Conservation (phyloP, 2,888 invertebrate species). For the Cheilosia urbana region DNA sequence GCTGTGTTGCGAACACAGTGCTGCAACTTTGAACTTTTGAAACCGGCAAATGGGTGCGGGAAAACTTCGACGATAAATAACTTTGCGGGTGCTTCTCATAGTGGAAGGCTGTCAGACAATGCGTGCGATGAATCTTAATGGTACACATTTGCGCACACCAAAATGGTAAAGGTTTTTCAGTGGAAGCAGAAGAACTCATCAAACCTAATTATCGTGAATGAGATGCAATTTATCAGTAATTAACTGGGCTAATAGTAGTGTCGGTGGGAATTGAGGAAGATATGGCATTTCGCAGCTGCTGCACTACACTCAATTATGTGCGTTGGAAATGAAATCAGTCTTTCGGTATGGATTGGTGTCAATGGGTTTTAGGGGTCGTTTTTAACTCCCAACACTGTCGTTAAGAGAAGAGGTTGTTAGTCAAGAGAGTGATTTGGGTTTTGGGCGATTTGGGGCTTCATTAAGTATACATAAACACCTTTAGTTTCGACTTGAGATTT, state of each 20-base stretch:
- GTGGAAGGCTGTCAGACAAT: conserved; percentile 22
- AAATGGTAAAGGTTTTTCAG: conserved; percentile 34
- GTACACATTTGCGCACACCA: neutral
- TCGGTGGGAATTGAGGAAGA: neutral
- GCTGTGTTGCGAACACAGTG: conserved; percentile 22
- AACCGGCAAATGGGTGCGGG: neutral
- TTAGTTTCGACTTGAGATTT: no score
- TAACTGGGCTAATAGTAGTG: neutral
- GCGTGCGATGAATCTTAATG: conserved; percentile 54
- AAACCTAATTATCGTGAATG: conserved; percentile 31
- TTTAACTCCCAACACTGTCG: no score
- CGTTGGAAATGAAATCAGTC: no score
- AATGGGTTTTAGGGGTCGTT: no score
- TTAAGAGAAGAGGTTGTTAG: no score
- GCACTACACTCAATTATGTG: neutral
- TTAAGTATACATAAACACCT: no score
- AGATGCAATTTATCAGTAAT: conserved; percentile 44
- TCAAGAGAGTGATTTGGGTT: no score
- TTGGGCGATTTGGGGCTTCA: no score
- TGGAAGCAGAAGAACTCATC: neutral
- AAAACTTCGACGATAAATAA: conserved; percentile 42
- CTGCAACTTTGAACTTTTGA: conserved; percentile 35
- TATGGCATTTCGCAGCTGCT: neutral
- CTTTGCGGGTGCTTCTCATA: conserved; percentile 11
- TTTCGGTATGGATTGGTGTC: no score